Percentiles rank a stretch among this genome's conserved stretches.
phyloP scores from a whole-genome alignment of 2,797 vertebrate species.

The Centropyge bicolor region DNA sequence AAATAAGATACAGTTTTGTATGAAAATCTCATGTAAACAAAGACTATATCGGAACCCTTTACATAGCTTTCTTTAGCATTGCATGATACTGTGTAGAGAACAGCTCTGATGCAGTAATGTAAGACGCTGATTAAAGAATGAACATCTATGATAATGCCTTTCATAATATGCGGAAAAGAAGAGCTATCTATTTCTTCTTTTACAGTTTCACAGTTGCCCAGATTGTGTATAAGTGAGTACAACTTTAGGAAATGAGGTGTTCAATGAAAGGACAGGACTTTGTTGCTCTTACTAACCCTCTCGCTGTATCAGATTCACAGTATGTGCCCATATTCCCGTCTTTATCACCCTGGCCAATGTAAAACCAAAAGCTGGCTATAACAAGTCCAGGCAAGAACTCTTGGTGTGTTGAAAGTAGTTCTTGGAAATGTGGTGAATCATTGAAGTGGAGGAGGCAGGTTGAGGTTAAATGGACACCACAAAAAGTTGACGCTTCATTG shows the following conservation, averaged over 20 bases:
- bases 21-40: neutral
- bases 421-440: conserved; percentile 49
- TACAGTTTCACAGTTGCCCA: neutral
- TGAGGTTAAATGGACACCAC: conserved; percentile 19
- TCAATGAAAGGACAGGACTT: neutral
- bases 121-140: neutral
- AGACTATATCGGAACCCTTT: neutral
- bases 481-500: conserved; percentile 1
- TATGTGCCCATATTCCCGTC: neutral
- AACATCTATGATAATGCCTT: neutral
- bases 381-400: conserved; percentile 39
- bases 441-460: conserved; percentile 8
- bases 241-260: neutral
- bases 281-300: neutral
- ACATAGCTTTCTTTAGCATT: neutral
- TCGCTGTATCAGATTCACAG: neutral
- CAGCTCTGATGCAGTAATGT: neutral
- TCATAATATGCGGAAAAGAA: neutral
- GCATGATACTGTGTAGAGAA: neutral
- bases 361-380: conserved; percentile 14
- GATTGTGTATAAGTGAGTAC: neutral
- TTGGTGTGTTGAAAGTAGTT: neutral
- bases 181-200: neutral
- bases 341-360: neutral
- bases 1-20: neutral